These are phyloP conservation scores for Danio tinwini DNA, from an alignment of 2,797 vertebrate genomes.

Conservation along the genomic window DNA sequence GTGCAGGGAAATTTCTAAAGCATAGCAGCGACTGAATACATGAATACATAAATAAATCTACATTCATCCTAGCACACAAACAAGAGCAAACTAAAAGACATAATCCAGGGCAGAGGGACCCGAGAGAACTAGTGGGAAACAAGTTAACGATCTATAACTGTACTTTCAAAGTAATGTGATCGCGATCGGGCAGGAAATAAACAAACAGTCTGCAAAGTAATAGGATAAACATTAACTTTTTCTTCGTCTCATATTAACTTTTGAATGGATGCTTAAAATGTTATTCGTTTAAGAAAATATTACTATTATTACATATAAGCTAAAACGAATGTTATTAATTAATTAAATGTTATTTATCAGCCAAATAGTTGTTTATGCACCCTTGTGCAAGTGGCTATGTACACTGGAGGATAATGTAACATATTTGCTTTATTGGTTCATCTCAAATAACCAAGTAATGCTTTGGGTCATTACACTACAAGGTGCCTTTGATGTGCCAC, in stretches of 20 bases:
- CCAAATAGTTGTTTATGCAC: not conserved
- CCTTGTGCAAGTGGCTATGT: not conserved
- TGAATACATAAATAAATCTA: conserved; percentile 47
- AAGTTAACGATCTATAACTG: conserved; percentile 33
- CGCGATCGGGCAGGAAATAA: not conserved
- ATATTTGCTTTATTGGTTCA: conserved; percentile 8
- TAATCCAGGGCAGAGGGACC: not conserved
- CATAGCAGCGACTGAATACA: conserved; percentile 10
- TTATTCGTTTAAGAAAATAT: not conserved
- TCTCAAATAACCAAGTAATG: not conserved
- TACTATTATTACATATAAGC: not conserved
- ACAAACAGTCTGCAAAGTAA: not conserved
- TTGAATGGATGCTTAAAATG: not conserved
- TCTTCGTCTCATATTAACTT: conserved; percentile 29
- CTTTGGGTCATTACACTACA: no score
- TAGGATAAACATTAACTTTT: not conserved
- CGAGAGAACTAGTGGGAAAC: conserved; percentile 12
- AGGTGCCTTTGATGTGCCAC: no score
- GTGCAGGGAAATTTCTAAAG: conserved; percentile 2
- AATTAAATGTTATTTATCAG: not conserved
- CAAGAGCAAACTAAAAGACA: conserved; percentile 27
- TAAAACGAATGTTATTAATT: no score
- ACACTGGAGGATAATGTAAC: not conserved
- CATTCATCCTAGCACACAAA: conserved; percentile 11
- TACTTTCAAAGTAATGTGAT: not conserved